Percentiles rank a stretch among this genome's conserved stretches.
phyloP scores from a whole-genome alignment of 2,113 vertebrate species.

The Sceloporus tristichus region DNA sequence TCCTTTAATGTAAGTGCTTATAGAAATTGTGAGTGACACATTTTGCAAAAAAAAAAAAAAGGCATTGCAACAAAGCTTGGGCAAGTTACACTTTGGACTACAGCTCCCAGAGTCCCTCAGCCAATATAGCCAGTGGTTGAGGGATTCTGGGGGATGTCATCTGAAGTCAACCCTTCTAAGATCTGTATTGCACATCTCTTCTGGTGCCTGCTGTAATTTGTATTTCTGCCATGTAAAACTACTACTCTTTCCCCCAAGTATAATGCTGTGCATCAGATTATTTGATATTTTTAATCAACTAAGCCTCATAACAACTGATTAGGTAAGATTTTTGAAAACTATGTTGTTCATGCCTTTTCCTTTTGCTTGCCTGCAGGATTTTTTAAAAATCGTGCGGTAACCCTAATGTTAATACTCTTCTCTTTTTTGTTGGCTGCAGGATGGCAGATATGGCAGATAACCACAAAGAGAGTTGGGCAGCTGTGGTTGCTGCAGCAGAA shows the following conservation, averaged over 20 bases:
- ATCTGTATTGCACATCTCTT: no score
- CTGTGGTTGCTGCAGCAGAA: slow-evolving; percentile 85
- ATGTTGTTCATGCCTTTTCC: no score
- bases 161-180: not conserved
- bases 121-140: not conserved
- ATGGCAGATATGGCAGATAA: slow-evolving; percentile 87
- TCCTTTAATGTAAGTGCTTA: not conserved
- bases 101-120: not conserved
- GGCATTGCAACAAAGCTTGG: no score
- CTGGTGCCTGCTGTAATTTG: not conserved
- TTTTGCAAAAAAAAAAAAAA: not conserved
- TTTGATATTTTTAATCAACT: not conserved
- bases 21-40: not conserved
- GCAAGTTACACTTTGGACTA: not conserved
- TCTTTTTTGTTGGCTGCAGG: slow-evolving; percentile 18
- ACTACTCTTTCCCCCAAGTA: not conserved
- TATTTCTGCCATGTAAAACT: not conserved
- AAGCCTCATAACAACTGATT: not conserved
- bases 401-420: not conserved
- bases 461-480: slow-evolving; percentile 90
- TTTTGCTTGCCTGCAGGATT: not conserved
- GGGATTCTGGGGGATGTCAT: not conserved
- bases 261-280: no score
- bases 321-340: no score
- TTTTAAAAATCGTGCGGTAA: not conserved